Conservation (phyloP, 1,140 invertebrate species). For the Drosophila leontia region DNA sequence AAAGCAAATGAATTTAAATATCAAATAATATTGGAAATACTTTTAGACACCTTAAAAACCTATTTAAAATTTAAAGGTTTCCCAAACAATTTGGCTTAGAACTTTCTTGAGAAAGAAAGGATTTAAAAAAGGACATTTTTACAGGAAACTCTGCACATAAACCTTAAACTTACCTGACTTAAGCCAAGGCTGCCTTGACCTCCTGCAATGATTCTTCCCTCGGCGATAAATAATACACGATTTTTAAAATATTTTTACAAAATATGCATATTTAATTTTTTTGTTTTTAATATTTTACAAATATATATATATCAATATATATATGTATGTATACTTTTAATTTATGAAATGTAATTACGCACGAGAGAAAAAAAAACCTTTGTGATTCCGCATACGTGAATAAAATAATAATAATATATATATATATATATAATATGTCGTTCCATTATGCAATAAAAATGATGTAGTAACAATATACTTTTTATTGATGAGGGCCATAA, state of each 20-base stretch:
- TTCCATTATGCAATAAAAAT: constrained; percentile 55
- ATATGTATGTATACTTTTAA: constrained; percentile 41
- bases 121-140: neutral
- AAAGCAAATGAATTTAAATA: neutral
- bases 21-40: neutral
- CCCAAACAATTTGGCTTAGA: neutral
- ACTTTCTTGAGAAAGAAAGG: neutral
- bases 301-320: constrained; percentile 10
- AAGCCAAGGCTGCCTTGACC: neutral
- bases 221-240: constrained; percentile 46
- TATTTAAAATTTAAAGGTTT: neutral
- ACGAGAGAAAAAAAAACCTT: constrained; percentile 40
- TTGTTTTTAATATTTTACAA: constrained; percentile 58
- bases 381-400: constrained; percentile 55
- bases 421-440: constrained; percentile 36
- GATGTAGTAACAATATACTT: constrained; percentile 23
- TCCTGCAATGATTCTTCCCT: neutral
- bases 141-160: constrained; percentile 1
- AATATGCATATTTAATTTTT: constrained; percentile 47
- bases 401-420: constrained; percentile 24
- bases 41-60: neutral
- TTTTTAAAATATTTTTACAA: constrained; percentile 52
- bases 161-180: neutral
- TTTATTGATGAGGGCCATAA: constrained; percentile 26
- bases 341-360: constrained; percentile 60